Base-by-base conservation (phyloP, 1,140 invertebrate species). In the Nebria ingens region DNA sequence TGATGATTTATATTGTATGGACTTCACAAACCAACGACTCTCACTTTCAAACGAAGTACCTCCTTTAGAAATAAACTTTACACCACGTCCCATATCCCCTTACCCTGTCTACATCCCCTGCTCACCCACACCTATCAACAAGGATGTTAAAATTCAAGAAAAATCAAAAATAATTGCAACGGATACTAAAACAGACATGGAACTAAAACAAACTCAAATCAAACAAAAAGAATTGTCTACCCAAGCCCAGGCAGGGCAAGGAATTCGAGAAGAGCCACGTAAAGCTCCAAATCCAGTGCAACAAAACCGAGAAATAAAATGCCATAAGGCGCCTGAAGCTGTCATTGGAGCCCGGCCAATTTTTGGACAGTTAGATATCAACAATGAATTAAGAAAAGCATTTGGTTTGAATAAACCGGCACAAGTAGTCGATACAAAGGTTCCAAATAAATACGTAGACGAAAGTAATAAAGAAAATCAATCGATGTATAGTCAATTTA, bases 311-410 rank as follows among this genome's bases (percentile, higher is more conserved):
- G 58, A 62, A 52, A 42, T 56, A 61, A 61, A 59, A 20, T 66
- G 59, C 54, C 67, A 61, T 59, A 72, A 69, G 62, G 63, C 69
- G 6, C 69, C 68, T 4, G 63, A 66, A 56, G 58, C 66, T 6
- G 65, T 73, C 2, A 66, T 67, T 21, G 71, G 71, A 11, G 70
- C 70, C 0, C 61, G 66, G 53, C 70, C 71, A 0, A 51, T 73
- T 13, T 71, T 70, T 57, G 66, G 69, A 0, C 62, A 65, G 59
- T 17, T 65, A 4, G 63, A 70, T 50, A 67, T 69, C 20, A 71
- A 69, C 52, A 56, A 57, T 20, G 68, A 69, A 60, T 66, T 71
- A 50, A 64, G 67, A 55, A 69, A 69, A 63, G 67, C 68, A 2
- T 55, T 71, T 12, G 60, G 53, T 22, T 15, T 42, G 12, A 19